phyloP scores from a whole-genome alignment of 2,888 invertebrate species.

The Mythimna ferrago region DNA sequence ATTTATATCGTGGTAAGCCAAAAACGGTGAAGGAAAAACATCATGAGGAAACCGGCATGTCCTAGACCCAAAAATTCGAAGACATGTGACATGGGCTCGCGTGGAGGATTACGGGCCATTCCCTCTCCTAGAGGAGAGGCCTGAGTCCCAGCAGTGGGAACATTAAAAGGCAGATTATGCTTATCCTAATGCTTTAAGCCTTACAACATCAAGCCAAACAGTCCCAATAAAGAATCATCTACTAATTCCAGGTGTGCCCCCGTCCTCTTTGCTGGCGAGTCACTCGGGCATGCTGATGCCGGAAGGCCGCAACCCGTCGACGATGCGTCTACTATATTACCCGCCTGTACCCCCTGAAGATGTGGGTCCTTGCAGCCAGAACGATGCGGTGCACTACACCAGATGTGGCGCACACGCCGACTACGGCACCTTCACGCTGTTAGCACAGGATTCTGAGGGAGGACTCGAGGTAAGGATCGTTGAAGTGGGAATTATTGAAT shows the following conservation, averaged over 20 bases:
- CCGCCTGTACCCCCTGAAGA: conserved; percentile 92
- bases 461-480: conserved; percentile 91
- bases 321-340: conserved; percentile 93
- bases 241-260: conserved; percentile 88
- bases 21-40: no score
- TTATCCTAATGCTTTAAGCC: no score
- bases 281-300: conserved; percentile 92
- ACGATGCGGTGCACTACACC: conserved; percentile 84
- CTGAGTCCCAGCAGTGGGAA: no score
- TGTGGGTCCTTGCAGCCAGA: conserved; percentile 85
- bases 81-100: no score
- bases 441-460: conserved; percentile 94
- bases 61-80: no score
- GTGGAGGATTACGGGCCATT: no score
- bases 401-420: conserved; percentile 94
- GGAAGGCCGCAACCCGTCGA: conserved; percentile 92
- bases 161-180: no score
- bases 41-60: no score
- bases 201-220: neutral
- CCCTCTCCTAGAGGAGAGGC: no score
- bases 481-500: neutral
- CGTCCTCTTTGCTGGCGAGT: conserved; percentile 91
- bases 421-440: conserved; percentile 94
- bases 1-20: no score
- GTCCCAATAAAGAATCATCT: neutral